A percentile compares a stretch with the other conserved stretches of the same genome.
Conservation (phyloP, 2,797 vertebrate genomes). For the Gobio occitaniae region DNA sequence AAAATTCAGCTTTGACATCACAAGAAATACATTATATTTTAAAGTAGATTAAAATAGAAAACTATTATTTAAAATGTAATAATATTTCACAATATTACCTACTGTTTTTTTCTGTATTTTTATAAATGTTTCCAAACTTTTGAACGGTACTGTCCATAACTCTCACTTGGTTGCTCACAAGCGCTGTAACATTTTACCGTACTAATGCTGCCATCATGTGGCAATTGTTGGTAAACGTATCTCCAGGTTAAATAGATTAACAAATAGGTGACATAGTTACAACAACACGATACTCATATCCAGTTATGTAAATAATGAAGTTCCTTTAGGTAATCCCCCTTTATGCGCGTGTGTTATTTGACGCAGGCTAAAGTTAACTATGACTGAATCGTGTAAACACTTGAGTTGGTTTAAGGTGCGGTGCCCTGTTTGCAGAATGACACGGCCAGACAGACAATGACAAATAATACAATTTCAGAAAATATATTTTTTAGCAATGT, state of each 20-base stretch:
- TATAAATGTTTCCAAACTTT: neutral
- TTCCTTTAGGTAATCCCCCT: neutral
- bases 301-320: neutral
- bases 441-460: neutral
- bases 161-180: neutral
- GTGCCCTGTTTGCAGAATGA: slow-evolving; percentile 47
- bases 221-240: neutral
- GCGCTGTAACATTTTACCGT: neutral
- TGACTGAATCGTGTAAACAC: slow-evolving; percentile 54
- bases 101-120: neutral
- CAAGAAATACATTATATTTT: neutral
- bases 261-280: neutral
- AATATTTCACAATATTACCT: neutral
- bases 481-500: neutral
- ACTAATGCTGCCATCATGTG: slow-evolving; percentile 45
- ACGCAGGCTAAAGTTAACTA: slow-evolving; percentile 37
- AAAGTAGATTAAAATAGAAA: neutral
- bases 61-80: neutral
- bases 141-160: neutral
- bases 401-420: slow-evolving; percentile 50
- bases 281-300: neutral
- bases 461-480: neutral
- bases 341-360: slow-evolving; percentile 24
- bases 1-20: slow-evolving; percentile 1
- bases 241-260: neutral